Conservation (phyloP, 92 coral and sea anemone genomes). For the Porites rus region DNA sequence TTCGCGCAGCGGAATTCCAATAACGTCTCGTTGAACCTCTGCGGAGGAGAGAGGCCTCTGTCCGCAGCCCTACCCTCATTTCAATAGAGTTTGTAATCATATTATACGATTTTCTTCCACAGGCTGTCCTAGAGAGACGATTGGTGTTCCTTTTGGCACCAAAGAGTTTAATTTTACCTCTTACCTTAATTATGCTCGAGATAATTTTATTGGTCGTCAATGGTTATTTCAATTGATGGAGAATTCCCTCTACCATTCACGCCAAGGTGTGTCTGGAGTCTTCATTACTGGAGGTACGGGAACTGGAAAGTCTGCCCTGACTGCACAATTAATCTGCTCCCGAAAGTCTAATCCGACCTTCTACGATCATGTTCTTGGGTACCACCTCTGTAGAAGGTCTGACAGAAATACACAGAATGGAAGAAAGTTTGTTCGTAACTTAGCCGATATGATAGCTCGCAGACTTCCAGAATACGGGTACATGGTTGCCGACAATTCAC, state of each 20-base stretch:
- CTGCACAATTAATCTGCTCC: constrained; percentile 86
- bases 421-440: constrained; percentile 86
- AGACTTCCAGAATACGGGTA: constrained; percentile 62
- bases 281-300: constrained; percentile 33
- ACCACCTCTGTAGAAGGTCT: constrained; percentile 83
- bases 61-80: too few species aligned
- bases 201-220: not conserved
- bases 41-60: too few species aligned
- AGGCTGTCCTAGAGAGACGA: too few species aligned
- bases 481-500: constrained; percentile 40
- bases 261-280: not conserved
- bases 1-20: too few species aligned
- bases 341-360: constrained; percentile 76
- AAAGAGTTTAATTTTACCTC: not conserved
- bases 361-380: constrained; percentile 81
- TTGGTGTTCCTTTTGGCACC: not conserved
- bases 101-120: too few species aligned
- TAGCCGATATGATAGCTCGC: constrained; percentile 78
- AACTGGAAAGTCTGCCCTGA: constrained; percentile 70
- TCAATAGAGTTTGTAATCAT: too few species aligned
- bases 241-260: not conserved
- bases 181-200: not conserved
- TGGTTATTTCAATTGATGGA: not conserved
- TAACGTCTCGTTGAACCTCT: too few species aligned
- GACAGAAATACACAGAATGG: constrained; percentile 77